Base-by-base conservation (phyloP, 2,888 invertebrate species). In the Leptopilina myrica region DNA sequence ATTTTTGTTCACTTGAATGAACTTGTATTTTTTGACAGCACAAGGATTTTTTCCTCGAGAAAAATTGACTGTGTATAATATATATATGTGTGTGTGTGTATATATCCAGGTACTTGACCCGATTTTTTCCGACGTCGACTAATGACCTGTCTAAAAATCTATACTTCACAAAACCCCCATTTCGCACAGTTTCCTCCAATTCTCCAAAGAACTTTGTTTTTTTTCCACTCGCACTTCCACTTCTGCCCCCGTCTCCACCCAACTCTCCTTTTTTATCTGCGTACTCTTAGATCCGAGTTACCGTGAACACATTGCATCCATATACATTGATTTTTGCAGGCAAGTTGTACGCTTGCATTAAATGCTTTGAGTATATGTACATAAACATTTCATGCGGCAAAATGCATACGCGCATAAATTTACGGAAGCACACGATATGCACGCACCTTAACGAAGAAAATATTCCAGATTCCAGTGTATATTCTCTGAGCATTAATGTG, bases 281-380 rank as follows among this genome's bases (percentile, higher is more conserved):
- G 83, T 84, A 79, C 76, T 80, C 83, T 85, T 82, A 83, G 84
- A 83, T 79, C 83, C 77, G 79, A 81, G 79, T 82, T 86, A 78
- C 82, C 78, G 84, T 84, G 85, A 85, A 86, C 84, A 69, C 79
- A 82, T 80, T 81, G 83, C 73, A 43, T 43, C 43, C 43, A 43
- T 8, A 33, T 33, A 43, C 43, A 43, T 43, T 43, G 43, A 43
- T 49, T 12, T 49, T 49, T 49, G 49, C 49, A 49, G 33, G 33
- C 33, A 33, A 33, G 49, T 49, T 49, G 33, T 46, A 53, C 15
- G 59, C 26, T 33, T 33, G 65, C 43, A 15, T n/a, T 20, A 33
- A 4, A 46, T 65, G 75, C 76, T 73, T 43, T 66, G 79, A 76
- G 66, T 43, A 76, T 20, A 62, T 62, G 65, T 77, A 33, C 5